Conservation (phyloP, 2,888 invertebrate species). For the Nemurella pictetii region DNA sequence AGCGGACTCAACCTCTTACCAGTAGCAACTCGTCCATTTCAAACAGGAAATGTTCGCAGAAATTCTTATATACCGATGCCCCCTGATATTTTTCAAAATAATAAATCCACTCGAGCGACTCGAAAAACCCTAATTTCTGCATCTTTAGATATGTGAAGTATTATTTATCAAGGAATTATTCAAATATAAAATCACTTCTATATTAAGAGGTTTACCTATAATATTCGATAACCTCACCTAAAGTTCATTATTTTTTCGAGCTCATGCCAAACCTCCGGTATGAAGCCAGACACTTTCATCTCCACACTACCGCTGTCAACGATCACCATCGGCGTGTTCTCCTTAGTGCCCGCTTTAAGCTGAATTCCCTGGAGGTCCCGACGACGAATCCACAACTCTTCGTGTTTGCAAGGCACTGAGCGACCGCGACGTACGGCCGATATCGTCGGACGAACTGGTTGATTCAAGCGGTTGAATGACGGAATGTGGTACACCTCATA, state of each 20-base stretch:
- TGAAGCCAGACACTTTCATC: not conserved
- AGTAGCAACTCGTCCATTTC: too few relatives aligned
- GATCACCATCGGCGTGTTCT: not conserved
- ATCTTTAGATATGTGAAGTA: too few relatives aligned
- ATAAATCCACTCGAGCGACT: too few relatives aligned
- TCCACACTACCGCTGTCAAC: not conserved
- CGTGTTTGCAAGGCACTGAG: slow-evolving; percentile 9
- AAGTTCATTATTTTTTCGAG: not conserved
- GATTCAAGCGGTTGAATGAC: not conserved
- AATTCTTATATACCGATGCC: too few relatives aligned
- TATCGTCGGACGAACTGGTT: not conserved
- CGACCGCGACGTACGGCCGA: not conserved
- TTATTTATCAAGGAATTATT: too few relatives aligned
- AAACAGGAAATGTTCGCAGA: too few relatives aligned
- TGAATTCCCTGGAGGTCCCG: not conserved
- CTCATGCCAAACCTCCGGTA: slow-evolving; percentile 8
- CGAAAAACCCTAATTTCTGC: too few relatives aligned
- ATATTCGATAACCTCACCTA: not conserved
- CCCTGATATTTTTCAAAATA: too few relatives aligned
- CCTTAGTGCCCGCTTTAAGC: not conserved
- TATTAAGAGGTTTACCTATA: too few relatives aligned
- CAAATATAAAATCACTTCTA: too few relatives aligned
- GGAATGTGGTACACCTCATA: slow-evolving; percentile 8
- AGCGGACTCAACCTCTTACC: too few relatives aligned
- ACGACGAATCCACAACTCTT: not conserved